These are phyloP conservation scores for Drosophila diplacantha DNA, from an alignment of 2,888 invertebrate species.

Conservation along the genomic window DNA sequence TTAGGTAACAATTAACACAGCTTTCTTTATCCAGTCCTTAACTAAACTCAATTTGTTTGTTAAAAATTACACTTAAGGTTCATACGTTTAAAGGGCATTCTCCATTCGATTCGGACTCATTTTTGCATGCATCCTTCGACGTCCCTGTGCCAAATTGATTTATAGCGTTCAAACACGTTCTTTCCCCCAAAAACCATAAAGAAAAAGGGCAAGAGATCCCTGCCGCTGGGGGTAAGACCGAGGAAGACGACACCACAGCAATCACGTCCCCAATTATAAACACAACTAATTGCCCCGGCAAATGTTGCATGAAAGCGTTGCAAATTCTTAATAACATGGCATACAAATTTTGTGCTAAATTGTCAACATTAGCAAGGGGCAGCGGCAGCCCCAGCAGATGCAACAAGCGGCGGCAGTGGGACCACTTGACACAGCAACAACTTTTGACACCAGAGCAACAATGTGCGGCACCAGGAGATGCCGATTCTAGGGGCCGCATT, in stretches of 20 bases:
- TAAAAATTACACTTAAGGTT: neutral
- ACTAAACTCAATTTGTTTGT: neutral
- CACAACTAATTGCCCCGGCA: conserved; percentile 62
- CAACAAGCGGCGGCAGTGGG: conserved; percentile 5
- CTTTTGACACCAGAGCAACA: conserved; percentile 21
- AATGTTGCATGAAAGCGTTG: conserved; percentile 67
- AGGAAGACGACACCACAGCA: conserved; percentile 9
- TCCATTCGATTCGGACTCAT: conserved; percentile 1
- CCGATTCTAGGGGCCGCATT: conserved; percentile 48
- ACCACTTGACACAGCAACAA: conserved; percentile 41
- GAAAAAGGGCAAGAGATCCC: neutral
- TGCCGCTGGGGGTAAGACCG: conserved; percentile 1
- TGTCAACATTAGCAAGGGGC: conserved; percentile 60
- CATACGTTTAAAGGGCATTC: conserved; percentile 32
- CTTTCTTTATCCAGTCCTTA: too few species aligned
- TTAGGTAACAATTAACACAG: too few species aligned
- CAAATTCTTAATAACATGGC: conserved; percentile 62
- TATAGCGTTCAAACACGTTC: conserved; percentile 67
- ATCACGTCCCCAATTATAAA: conserved; percentile 66
- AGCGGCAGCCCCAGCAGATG: conserved; percentile 5
- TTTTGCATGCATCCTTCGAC: conserved; percentile 51
- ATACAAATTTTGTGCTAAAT: conserved; percentile 68
- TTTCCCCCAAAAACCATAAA: conserved; percentile 29
- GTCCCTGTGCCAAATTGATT: conserved; percentile 60
- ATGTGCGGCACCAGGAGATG: conserved; percentile 23